phyloP scores from a whole-genome alignment of 2,888 invertebrate species.

The Protophormia terraenovae region DNA sequence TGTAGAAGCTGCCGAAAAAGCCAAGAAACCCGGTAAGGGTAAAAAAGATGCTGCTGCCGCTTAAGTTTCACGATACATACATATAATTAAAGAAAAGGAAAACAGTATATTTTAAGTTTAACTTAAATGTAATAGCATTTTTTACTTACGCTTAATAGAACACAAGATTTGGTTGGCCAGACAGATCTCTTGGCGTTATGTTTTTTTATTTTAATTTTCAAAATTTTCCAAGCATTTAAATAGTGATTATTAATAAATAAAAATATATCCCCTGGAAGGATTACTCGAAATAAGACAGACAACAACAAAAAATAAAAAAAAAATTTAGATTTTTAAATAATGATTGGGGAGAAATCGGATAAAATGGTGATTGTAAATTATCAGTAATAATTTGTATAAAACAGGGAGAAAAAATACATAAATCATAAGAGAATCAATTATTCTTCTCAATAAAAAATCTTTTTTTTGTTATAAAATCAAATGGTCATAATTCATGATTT shows the following conservation, averaged over 20 bases:
- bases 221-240: constrained; percentile 8
- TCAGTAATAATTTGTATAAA: too few species aligned
- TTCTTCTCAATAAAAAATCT: background rate
- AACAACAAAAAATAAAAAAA: background rate
- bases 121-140: constrained; percentile 53
- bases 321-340: background rate
- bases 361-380: too few species aligned
- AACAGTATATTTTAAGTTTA: constrained; percentile 31
- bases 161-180: background rate
- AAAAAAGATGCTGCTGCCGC: constrained; percentile 77
- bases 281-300: background rate
- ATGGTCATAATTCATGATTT: too few species aligned
- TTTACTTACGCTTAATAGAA: constrained; percentile 52
- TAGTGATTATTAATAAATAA: background rate
- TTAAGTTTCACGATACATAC: constrained; percentile 42
- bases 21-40: constrained; percentile 83
- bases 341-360: background rate
- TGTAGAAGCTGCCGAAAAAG: constrained; percentile 86
- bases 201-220: background rate
- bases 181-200: background rate
- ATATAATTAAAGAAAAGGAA: too few species aligned
- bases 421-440: too few species aligned
- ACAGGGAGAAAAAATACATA: too few species aligned
- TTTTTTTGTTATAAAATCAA: too few species aligned
- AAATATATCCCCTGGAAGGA: background rate